A percentile compares a stretch with the other conserved stretches of the same genome.
These are phyloP conservation scores for Taenaris catops DNA, from an alignment of 2,888 invertebrate genomes.

Conservation along the genomic window DNA sequence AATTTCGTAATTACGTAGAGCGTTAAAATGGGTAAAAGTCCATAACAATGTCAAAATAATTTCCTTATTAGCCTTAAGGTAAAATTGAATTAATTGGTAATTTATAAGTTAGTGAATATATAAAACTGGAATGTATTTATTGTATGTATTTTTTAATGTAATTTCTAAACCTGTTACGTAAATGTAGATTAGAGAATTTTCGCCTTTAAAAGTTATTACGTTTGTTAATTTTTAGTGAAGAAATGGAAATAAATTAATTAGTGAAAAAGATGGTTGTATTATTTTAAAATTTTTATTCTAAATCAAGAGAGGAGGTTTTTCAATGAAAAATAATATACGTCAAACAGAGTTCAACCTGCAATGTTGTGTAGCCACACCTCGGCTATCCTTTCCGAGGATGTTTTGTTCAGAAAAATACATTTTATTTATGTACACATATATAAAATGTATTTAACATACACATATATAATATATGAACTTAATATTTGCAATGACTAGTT, in stretches of 20 bases:
- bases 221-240: slow-evolving; percentile 49
- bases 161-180: slow-evolving; percentile 17
- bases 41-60: slow-evolving; percentile 27
- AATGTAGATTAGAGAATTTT: slow-evolving; percentile 42
- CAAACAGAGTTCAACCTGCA: too few species aligned
- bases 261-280: slow-evolving; percentile 13
- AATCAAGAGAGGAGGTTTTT: too few species aligned
- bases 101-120: slow-evolving; percentile 43
- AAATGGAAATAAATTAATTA: slow-evolving; percentile 29
- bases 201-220: slow-evolving; percentile 43
- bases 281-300: too few species aligned
- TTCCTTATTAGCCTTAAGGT: slow-evolving; percentile 69
- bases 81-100: slow-evolving; percentile 33
- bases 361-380: too few species aligned
- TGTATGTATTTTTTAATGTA: slow-evolving; percentile 45
- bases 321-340: too few species aligned
- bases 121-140: slow-evolving; percentile 37
- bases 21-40: slow-evolving; percentile 31
- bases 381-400: too few species aligned
- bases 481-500: too few species aligned
- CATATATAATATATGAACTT: too few species aligned
- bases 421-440: too few species aligned
- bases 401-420: too few species aligned
- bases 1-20: slow-evolving; percentile 28
- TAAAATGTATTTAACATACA: too few species aligned